These are phyloP conservation scores for Limenitis arthemis DNA, from an alignment of 2,888 invertebrate species.

Conservation along the genomic window DNA sequence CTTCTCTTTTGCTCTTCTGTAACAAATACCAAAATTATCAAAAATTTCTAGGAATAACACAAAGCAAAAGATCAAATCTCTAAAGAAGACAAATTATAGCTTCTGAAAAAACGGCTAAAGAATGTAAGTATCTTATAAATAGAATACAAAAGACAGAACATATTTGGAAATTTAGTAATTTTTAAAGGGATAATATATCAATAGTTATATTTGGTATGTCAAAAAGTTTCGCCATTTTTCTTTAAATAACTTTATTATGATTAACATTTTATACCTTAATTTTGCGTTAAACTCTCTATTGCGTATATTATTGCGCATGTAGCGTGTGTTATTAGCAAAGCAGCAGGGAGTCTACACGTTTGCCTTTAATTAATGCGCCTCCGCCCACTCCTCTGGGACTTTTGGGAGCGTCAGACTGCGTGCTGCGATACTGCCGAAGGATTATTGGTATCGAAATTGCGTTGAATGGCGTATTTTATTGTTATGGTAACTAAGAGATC, in stretches of 20 bases:
- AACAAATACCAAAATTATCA: slow-evolving; percentile 5
- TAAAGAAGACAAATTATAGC: no score
- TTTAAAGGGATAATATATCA: no score
- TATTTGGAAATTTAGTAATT: no score
- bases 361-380: slow-evolving; percentile 68
- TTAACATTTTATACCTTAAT: no score
- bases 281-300: slow-evolving; percentile 34
- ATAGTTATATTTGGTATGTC: no score
- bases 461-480: slow-evolving; percentile 23
- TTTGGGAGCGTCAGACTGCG: slow-evolving; percentile 18
- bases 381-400: slow-evolving; percentile 56
- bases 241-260: no score
- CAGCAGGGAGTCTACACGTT: slow-evolving; percentile 49
- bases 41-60: not conserved
- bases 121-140: no score
- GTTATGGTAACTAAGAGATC: slow-evolving; percentile 12
- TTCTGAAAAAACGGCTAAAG: no score
- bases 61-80: no score
- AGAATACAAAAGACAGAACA: no score
- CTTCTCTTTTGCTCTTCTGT: slow-evolving; percentile 97
- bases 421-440: slow-evolving; percentile 44
- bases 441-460: slow-evolving; percentile 50
- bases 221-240: no score
- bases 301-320: slow-evolving; percentile 37
- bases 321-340: slow-evolving; percentile 53